phyloP scores from a whole-genome alignment of 1,140 invertebrate species.

The Drosophila arizonae region DNA sequence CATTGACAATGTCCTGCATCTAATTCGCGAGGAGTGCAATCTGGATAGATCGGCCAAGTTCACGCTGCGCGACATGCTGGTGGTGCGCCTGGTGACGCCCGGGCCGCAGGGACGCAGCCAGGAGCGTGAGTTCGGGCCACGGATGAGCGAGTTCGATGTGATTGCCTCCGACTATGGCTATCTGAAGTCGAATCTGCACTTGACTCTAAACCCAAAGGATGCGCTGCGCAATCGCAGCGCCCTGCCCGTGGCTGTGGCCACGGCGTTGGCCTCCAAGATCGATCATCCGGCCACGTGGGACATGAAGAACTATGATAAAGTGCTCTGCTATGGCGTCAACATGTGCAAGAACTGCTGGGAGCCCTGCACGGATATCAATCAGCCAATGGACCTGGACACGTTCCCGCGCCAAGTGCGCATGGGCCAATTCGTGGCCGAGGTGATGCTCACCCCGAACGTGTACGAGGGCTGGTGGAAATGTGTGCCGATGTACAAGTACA shows the following conservation, averaged over 20 bases:
- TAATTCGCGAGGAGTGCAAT: constrained; percentile 58
- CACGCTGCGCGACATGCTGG: constrained; percentile 53
- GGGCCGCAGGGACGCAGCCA: constrained; percentile 41
- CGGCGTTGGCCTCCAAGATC: constrained; percentile 68
- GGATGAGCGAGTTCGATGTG: constrained; percentile 67
- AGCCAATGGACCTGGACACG: constrained; percentile 64
- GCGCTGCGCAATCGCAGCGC: constrained; percentile 72
- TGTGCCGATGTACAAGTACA: constrained; percentile 73
- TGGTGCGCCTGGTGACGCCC: constrained; percentile 56
- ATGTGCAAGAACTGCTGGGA: constrained; percentile 78
- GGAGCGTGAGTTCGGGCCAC: constrained; percentile 62
- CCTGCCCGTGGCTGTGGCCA: constrained; percentile 62
- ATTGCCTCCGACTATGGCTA: constrained; percentile 76
- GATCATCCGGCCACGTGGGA: constrained; percentile 80
- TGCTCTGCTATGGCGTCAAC: constrained; percentile 75
- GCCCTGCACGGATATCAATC: constrained; percentile 51
- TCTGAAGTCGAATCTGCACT: constrained; percentile 65
- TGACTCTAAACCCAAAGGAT: constrained; percentile 62
- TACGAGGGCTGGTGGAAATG: constrained; percentile 76
- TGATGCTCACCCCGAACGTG: constrained; percentile 52
- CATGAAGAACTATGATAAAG: constrained; percentile 67
- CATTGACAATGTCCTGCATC: constrained; percentile 62
- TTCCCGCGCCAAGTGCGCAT: constrained; percentile 69
- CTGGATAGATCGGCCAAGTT: constrained; percentile 45
- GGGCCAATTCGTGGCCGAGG: constrained; percentile 67